Percentiles rank a stretch among this genome's conserved stretches.
Evolutionary conservation across 2,113 vertebrate genomes (phyloP).

Genomic region (Brachypodius melanocephalos): DNA sequence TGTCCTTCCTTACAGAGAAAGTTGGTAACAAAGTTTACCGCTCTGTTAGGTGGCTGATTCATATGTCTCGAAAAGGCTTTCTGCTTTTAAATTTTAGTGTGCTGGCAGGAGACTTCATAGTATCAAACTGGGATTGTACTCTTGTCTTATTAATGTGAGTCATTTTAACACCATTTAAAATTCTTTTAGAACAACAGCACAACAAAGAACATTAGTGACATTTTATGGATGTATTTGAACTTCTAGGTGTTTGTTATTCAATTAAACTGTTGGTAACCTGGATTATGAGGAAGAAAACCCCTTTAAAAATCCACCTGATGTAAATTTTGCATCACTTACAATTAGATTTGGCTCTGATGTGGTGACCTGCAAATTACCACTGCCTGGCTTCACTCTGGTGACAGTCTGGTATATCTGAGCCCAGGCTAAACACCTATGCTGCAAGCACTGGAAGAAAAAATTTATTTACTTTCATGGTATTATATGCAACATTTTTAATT

Average conservation of each 20-base stretch:
- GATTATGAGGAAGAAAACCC: neutral
- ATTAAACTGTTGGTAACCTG: neutral
- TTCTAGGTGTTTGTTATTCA: neutral
- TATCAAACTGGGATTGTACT: rapidly evolving
- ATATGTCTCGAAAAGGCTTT: rapidly evolving
- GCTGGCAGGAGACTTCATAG: neutral
- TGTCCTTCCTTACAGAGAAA: rapidly evolving
- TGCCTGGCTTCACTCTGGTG: no score
- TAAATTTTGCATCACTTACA: neutral
- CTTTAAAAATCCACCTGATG: neutral
- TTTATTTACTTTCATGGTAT: neutral
- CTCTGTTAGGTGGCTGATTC: no score
- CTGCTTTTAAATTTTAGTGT: rapidly evolving
- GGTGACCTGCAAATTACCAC: rapidly evolving
- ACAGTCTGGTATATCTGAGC: rapidly evolving
- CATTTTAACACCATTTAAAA: neutral
- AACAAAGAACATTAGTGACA: neutral
- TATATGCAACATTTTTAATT: neutral
- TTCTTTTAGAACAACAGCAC: neutral
- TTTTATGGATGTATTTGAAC: neutral
- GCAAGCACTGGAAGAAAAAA: neutral
- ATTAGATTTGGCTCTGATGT: neutral
- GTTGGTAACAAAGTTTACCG: rapidly evolving
- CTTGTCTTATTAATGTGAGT: neutral
- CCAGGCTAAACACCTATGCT: neutral